Conservation (phyloP, 2,797 vertebrate genomes). For the Urosaurus nigricauda region DNA sequence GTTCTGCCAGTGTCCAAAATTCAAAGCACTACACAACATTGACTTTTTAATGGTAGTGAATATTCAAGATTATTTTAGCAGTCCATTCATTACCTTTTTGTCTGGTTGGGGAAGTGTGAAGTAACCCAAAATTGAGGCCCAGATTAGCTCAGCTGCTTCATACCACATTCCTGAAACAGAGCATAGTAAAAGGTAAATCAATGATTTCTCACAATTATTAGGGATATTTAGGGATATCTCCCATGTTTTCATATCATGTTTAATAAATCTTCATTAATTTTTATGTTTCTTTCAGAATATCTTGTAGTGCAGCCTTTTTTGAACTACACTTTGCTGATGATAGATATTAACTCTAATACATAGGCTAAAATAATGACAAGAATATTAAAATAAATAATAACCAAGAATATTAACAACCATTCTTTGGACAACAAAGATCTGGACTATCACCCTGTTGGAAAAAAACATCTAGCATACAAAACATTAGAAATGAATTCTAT, state of each 20-base stretch:
- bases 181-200: not conserved
- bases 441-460: too few relatives aligned
- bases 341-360: not conserved
- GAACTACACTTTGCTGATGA: not conserved
- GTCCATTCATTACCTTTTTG: slow-evolving; percentile 87
- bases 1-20: too few relatives aligned
- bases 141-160: slow-evolving; percentile 90
- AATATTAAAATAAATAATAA: too few relatives aligned
- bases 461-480: too few relatives aligned
- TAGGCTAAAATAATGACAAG: not conserved
- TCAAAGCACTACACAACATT: too few relatives aligned
- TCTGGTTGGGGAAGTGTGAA: slow-evolving; percentile 90
- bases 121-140: slow-evolving; percentile 91
- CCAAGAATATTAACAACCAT: too few relatives aligned
- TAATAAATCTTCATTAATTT: not conserved
- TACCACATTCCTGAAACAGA: slow-evolving; percentile 90
- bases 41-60: not conserved
- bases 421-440: too few relatives aligned
- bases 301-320: not conserved
- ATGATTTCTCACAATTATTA: too few relatives aligned
- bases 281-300: not conserved
- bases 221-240: not conserved
- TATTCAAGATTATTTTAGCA: not conserved
- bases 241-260: slow-evolving; percentile 17
- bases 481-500: too few relatives aligned